These are phyloP conservation scores for Trissolcus basalis DNA, from an alignment of 1,140 invertebrate species.

Conservation along the genomic window DNA sequence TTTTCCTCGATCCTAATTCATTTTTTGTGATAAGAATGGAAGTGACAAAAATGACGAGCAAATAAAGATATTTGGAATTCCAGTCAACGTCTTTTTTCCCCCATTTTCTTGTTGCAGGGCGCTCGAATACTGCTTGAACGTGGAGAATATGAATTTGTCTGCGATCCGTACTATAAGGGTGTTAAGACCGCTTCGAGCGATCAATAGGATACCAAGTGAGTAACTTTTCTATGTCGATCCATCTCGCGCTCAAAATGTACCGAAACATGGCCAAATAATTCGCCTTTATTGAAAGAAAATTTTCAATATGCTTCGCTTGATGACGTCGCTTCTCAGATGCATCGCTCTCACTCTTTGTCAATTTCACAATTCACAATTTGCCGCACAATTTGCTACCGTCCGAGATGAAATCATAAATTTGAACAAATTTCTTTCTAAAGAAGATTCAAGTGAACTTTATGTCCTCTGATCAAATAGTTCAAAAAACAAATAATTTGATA, in stretches of 20 bases:
- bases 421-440: too few species aligned
- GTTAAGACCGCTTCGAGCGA: constrained; percentile 94
- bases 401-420: too few species aligned
- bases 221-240: constrained; percentile 67
- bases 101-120: constrained; percentile 79
- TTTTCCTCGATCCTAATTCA: background rate
- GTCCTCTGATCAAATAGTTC: too few species aligned
- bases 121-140: constrained; percentile 95
- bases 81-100: constrained; percentile 29
- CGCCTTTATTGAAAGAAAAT: constrained; percentile 2
- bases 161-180: constrained; percentile 98
- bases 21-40: constrained; percentile 9
- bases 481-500: too few species aligned
- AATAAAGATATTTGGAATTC: constrained; percentile 34
- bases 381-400: too few species aligned
- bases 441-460: too few species aligned
- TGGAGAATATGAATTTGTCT: constrained; percentile 98
- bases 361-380: too few species aligned
- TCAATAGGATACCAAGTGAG: constrained; percentile 99
- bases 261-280: constrained; percentile 28
- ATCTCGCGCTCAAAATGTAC: constrained; percentile 30
- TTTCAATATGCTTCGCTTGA: constrained; percentile 6
- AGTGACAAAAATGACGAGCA: constrained; percentile 10
- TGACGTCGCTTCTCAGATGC: background rate
- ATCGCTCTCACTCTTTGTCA: too few species aligned